Evolutionary conservation across 2,113 vertebrate genomes (phyloP), one percentile per base, ranked within the genome.

Genomic region (Helogale parvula): DNA sequence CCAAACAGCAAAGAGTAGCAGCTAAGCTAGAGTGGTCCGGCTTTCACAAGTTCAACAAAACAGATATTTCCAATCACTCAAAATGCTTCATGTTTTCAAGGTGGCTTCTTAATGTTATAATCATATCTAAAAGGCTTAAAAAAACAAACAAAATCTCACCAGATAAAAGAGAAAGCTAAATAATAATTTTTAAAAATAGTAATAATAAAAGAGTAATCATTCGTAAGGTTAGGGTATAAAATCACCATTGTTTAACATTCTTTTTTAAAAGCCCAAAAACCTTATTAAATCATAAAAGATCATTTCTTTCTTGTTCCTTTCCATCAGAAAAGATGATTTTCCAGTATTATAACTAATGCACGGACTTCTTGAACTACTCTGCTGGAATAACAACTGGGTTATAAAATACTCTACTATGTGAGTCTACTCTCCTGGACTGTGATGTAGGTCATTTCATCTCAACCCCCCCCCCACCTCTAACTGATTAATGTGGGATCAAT

Each of bases 41-140:
- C 7, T 95, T 82, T 80, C 50, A 89, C 7, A 65, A 60, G 14
- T 68, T 88, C 29, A 90, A 33, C 5, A 5, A 63, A 72, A 88
- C 45, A 72, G 29, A 31, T 15, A 63, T 6, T 72, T 77, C 3
- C 63, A n/a, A 52, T 66, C 57, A 85, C 29, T 84, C 35, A 65
- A 72, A 27, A 87, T 69, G 54, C 10, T 41, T 82, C 19, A 71
- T 38, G 54, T 76, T 93, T 97, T 83, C 83, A 87, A 86, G 69
- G 5, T 81, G 65, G 9, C 81, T 94, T 88, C n/a, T 54, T 87
- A 87, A 66, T 29, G 15, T 50, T 63, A 93, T 63, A 71, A 69
- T 47, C 71, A 88, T 90, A 93, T 85, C 74, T 90, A 93, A 96
- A 72, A 81, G 38, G 13, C 1, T 90, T 90, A 54, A 90, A 50